A percentile compares a stretch with the other conserved stretches of the same genome.
phyloP scores from a whole-genome alignment of 1,140 invertebrate genomes.

The Aphelinus atriplicis region DNA sequence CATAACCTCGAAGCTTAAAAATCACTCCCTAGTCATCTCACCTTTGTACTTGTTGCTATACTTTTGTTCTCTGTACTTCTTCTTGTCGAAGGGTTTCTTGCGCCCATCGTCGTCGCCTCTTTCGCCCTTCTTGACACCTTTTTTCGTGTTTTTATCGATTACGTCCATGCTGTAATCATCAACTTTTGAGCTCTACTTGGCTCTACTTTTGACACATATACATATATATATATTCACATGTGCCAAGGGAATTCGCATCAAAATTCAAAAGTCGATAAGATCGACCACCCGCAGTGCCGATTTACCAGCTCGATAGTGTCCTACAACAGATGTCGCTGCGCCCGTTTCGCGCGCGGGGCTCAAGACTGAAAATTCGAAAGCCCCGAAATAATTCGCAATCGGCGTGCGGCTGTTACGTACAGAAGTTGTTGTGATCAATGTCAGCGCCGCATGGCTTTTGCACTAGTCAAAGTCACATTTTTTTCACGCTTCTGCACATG shows the following conservation, averaged over 20 bases:
- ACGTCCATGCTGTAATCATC: too few relatives aligned
- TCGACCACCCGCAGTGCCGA: too few relatives aligned
- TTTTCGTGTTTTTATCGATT: neutral
- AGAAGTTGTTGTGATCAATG: slow-evolving; percentile 13
- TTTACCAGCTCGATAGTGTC: too few relatives aligned
- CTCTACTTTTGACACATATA: too few relatives aligned
- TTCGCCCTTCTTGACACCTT: slow-evolving; percentile 15
- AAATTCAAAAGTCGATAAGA: too few relatives aligned
- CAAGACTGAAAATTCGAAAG: too few relatives aligned
- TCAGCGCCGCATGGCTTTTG: neutral
- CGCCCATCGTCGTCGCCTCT: neutral
- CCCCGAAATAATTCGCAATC: neutral
- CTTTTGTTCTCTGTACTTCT: slow-evolving; percentile 71
- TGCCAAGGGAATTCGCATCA: too few relatives aligned
- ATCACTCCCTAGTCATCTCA: slow-evolving; percentile 40
- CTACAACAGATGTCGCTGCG: too few relatives aligned
- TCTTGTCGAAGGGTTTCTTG: slow-evolving; percentile 72
- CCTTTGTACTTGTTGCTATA: slow-evolving; percentile 75
- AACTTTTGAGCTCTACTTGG: too few relatives aligned
- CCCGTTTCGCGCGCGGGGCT: too few relatives aligned
- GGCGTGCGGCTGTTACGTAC: neutral
- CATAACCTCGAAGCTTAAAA: slow-evolving; percentile 43
- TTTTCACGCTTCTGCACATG: too few relatives aligned
- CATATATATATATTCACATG: too few relatives aligned
- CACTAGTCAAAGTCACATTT: slow-evolving; percentile 21